phyloP scores from a whole-genome alignment of 2,113 vertebrate species.

The Odocoileus virginianus region DNA sequence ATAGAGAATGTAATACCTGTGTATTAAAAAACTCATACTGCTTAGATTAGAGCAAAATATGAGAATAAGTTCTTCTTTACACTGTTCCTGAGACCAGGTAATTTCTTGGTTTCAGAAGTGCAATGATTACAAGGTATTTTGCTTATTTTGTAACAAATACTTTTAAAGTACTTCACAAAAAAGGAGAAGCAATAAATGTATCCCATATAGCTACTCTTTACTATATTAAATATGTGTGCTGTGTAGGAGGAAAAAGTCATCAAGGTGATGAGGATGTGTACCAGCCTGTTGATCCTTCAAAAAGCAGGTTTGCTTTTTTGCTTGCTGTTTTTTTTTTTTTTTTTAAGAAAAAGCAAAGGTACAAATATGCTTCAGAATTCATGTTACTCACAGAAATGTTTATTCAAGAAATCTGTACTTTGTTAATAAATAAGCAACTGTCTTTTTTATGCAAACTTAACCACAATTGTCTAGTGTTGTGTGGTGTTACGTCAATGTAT shows the following conservation, averaged over 20 bases:
- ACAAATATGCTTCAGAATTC: neutral
- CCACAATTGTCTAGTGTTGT: neutral
- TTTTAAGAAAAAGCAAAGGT: neutral
- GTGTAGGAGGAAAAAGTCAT: neutral
- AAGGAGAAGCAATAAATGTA: slow-evolving; percentile 24
- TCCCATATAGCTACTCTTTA: neutral
- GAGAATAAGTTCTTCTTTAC: neutral
- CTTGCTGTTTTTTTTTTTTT: neutral
- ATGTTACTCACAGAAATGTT: neutral
- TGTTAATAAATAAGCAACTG: neutral
- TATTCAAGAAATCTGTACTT: slow-evolving; percentile 13
- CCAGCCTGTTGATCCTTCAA: slow-evolving; percentile 1
- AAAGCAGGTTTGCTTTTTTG: neutral
- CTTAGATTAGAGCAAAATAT: neutral
- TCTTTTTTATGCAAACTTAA: neutral
- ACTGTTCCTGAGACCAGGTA: neutral
- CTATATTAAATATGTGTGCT: neutral
- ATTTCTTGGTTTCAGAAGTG: slow-evolving; percentile 9
- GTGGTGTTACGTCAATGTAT: neutral
- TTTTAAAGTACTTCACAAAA: slow-evolving; percentile 26
- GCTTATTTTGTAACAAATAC: slow-evolving; percentile 22
- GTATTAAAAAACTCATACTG: neutral
- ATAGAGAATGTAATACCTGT: neutral
- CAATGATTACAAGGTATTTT: neutral
- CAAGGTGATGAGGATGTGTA: neutral